Conservation (phyloP, 2,797 vertebrate species). For the Borostomias antarcticus region DNA sequence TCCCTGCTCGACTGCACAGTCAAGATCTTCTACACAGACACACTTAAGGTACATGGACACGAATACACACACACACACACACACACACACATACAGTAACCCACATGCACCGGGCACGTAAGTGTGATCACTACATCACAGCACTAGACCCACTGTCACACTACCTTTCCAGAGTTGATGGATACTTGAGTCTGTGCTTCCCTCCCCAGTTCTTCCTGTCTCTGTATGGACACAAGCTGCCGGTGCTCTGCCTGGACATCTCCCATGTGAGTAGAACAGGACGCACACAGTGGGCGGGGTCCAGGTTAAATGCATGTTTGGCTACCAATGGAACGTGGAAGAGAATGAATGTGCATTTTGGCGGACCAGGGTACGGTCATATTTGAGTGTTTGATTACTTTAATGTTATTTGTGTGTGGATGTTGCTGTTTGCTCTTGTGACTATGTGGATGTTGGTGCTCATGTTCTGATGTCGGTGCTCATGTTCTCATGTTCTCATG, state of each 20-base stretch:
- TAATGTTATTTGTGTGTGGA: not conserved
- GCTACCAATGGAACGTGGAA: not conserved
- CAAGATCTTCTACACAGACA: constrained; percentile 93
- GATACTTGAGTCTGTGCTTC: not conserved
- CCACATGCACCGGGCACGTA: too few species aligned
- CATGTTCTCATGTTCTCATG: too few species aligned
- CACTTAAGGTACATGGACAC: constrained; percentile 82
- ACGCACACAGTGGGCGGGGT: too few species aligned
- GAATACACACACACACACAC: not conserved
- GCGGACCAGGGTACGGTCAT: not conserved
- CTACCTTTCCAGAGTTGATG: too few species aligned
- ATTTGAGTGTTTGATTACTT: not conserved
- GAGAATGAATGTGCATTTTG: not conserved
- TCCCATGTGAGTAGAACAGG: constrained; percentile 94
- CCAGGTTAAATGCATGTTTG: not conserved
- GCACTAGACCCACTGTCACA: too few species aligned
- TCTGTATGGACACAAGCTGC: constrained; percentile 97
- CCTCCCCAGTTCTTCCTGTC: constrained; percentile 91
- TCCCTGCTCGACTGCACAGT: constrained; percentile 94
- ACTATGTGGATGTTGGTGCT: not conserved
- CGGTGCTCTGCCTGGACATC: constrained; percentile 96
- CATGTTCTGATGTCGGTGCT: not conserved
- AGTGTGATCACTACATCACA: not conserved
- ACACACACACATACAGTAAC: too few species aligned
- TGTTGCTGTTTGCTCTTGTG: not conserved